phyloP scores from a whole-genome alignment of 2,113 vertebrate species.

The Urocitellus parryii region DNA sequence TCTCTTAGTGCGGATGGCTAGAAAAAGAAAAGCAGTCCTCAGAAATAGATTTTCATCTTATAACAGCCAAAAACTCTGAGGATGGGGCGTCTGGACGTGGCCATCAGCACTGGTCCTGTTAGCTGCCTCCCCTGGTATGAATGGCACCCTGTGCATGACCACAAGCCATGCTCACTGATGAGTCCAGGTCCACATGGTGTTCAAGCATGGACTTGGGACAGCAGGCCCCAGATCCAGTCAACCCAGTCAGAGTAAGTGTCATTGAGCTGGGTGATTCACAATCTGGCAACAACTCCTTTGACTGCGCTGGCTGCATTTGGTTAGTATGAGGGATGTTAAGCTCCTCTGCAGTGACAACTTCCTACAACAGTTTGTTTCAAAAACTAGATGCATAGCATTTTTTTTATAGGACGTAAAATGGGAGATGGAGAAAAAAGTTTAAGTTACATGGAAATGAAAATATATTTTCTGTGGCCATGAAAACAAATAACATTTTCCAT shows the following conservation, averaged over 20 bases:
- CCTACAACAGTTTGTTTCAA: conserved; percentile 64
- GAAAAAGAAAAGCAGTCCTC: neutral
- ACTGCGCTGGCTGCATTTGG: too few relatives aligned
- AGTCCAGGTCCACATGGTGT: too few relatives aligned
- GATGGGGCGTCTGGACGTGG: neutral
- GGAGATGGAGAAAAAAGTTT: conserved; percentile 74
- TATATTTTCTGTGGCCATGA: conserved; percentile 83
- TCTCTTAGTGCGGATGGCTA: neutral
- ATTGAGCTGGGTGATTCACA: too few relatives aligned
- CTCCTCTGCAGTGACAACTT: conserved; percentile 63
- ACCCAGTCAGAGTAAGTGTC: too few relatives aligned
- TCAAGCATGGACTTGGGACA: too few relatives aligned
- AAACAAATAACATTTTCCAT: conserved; percentile 81
- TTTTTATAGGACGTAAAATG: too few relatives aligned
- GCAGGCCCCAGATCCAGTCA: too few relatives aligned
- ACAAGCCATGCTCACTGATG: too few relatives aligned
- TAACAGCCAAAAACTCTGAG: neutral
- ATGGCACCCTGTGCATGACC: too few relatives aligned
- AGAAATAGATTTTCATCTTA: conserved; percentile 4
- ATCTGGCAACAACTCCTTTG: too few relatives aligned
- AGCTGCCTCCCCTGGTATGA: too few relatives aligned
- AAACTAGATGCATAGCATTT: conserved; percentile 66
- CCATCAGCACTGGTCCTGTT: neutral
- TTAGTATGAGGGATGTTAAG: neutral
- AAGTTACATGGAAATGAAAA: conserved; percentile 81